These are phyloP conservation scores for Rapana venosa DNA, from an alignment of 2,888 invertebrate genomes.

Conservation along the genomic window DNA sequence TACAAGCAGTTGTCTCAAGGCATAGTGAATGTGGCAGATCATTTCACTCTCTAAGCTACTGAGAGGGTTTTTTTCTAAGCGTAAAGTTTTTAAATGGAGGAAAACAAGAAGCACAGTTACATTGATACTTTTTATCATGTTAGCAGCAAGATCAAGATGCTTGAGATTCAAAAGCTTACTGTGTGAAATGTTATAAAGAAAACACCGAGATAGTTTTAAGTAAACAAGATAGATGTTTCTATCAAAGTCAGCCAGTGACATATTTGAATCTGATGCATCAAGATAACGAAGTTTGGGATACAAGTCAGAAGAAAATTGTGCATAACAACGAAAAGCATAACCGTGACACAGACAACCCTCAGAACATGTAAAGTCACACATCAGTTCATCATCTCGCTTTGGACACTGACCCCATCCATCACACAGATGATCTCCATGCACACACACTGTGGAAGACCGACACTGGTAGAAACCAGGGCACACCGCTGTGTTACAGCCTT, in stretches of 20 bases:
- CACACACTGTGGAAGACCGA: not conserved
- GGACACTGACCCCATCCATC: constrained; percentile 17
- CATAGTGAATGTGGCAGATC: not conserved
- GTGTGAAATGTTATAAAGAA: not conserved
- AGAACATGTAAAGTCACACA: not conserved
- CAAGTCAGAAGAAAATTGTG: not conserved
- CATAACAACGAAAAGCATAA: not conserved
- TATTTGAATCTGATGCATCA: not conserved
- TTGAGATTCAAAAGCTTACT: not conserved
- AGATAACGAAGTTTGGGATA: not conserved
- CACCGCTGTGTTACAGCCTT: not conserved
- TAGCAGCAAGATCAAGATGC: not conserved
- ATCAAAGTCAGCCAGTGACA: not conserved
- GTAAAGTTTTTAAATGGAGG: not conserved
- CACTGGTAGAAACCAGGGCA: constrained; percentile 3
- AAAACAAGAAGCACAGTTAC: not conserved
- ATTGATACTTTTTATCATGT: not conserved
- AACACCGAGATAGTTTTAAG: not conserved
- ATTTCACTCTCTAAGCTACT: not conserved
- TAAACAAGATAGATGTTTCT: not conserved
- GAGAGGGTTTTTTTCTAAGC: not conserved
- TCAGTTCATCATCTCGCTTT: not conserved
- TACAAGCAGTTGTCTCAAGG: not conserved
- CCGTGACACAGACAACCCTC: not conserved
- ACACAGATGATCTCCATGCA: not conserved